phyloP scores from a whole-genome alignment of 2,113 vertebrate genomes.

The Perca schrenkii region DNA sequence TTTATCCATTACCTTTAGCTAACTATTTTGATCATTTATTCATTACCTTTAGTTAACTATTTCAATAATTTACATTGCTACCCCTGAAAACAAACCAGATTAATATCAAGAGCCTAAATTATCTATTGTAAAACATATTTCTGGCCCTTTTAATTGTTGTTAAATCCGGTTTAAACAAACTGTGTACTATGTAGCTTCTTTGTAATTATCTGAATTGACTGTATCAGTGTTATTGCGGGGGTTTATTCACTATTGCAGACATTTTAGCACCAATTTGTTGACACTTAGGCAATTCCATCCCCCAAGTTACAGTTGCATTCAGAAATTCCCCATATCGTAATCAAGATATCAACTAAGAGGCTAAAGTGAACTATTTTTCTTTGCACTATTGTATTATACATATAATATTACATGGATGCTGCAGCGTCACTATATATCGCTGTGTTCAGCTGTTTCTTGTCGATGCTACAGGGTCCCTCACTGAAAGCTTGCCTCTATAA shows the following conservation, averaged over 20 bases:
- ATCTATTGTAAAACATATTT: not conserved
- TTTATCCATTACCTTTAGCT: no score
- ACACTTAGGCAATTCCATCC: not conserved
- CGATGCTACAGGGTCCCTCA: slow-evolving; percentile 6
- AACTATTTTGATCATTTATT: no score
- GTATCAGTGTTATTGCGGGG: not conserved
- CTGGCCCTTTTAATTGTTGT: not conserved
- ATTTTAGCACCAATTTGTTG: not conserved
- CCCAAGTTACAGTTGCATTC: not conserved
- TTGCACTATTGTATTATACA: not conserved
- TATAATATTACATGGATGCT: not conserved
- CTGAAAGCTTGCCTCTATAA: not conserved
- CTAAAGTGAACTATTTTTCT: not conserved
- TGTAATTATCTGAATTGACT: not conserved
- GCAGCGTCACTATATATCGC: not conserved
- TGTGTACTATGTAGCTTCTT: not conserved
- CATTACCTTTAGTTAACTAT: not conserved
- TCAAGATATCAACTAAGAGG: not conserved
- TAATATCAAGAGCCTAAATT: not conserved
- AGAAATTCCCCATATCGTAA: slow-evolving; percentile 2
- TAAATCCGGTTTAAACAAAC: not conserved
- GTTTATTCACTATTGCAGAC: not conserved
- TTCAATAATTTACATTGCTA: not conserved
- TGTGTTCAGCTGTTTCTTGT: slow-evolving; percentile 7
- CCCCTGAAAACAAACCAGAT: no score